Evolutionary conservation across 2,797 vertebrate genomes (phyloP), one percentile per base, ranked within the genome.

Genomic region (Notolabrus celidotus): DNA sequence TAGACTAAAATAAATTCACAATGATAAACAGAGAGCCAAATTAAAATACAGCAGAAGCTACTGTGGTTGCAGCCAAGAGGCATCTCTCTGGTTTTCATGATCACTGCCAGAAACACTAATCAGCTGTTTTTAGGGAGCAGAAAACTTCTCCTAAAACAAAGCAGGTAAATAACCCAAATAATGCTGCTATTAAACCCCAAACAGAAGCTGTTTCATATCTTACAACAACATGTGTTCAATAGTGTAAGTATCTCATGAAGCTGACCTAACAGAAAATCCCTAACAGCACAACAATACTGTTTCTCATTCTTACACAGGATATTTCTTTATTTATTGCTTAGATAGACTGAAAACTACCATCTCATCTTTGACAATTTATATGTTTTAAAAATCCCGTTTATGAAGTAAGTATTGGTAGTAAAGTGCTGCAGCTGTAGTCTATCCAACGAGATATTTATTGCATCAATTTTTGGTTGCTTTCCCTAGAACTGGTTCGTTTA

Each of bases 401-500:
- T 0, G 16, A 46, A 41, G 19, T 19, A 54, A 52, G 39, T 29
- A 15, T 7, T 54, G 50, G 56, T 49, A 45, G 66, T 74, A 58
- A 73, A 80, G 63, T 29, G 25, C 34, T 61, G 77, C 74, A 82
- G 77, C 66, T 84, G 63, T 54, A 52, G 52, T 73, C 34, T 2
- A 16, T 84, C 50, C 16, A 34, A 29, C 14, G 19, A 61, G 70
- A 74, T 74, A 74, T 67, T 79, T 65, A 74, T 71, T 74, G 34
- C 12, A 67, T 74, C 49, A 29, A 38, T 47, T 86, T 84, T 66
- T 74, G 65, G 75, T 61, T 15, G 74, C 67, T 54, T 85, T 80
- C 61, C 65, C 68, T 70, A 53, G 75, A 72, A 66, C 39, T 17
- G 56, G 43, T 49, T 60, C 66, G 63, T 72, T 68, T 78, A 74